phyloP scores from a whole-genome alignment of 2,113 vertebrate species.

The Alectura lathami region DNA sequence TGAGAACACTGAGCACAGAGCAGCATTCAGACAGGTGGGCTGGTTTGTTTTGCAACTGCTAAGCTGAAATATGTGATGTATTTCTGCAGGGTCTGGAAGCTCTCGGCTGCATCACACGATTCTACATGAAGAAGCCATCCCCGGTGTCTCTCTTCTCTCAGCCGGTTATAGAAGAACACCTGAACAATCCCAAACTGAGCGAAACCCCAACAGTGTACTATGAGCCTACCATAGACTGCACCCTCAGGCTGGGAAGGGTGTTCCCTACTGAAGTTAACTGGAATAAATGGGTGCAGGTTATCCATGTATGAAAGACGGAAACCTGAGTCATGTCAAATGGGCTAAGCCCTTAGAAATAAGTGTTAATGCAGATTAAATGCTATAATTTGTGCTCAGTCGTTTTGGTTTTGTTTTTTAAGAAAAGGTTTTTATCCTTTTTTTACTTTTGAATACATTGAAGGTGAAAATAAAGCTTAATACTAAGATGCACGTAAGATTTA shows the following conservation, averaged over 20 bases:
- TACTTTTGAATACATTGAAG: slow-evolving; percentile 26
- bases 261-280: slow-evolving; percentile 89
- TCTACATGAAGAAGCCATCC: slow-evolving; percentile 63
- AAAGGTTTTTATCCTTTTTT: slow-evolving; percentile 15
- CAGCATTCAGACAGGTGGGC: not conserved
- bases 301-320: slow-evolving; percentile 36
- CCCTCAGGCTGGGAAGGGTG: slow-evolving; percentile 82
- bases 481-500: not conserved
- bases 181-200: not conserved
- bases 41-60: not conserved
- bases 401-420: slow-evolving; percentile 16
- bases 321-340: not conserved
- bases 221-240: slow-evolving; percentile 88
- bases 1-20: not conserved
- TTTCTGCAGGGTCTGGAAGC: slow-evolving; percentile 81
- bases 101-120: slow-evolving; percentile 84
- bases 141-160: slow-evolving; percentile 80
- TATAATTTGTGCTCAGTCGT: not conserved
- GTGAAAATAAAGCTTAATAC: not conserved
- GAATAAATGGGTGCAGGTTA: slow-evolving; percentile 81
- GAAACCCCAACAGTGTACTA: slow-evolving; percentile 74
- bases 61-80: not conserved
- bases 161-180: not conserved
- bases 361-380: not conserved
- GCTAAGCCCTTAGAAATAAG: not conserved